phyloP scores from a whole-genome alignment of 1,140 invertebrate genomes.

The Megalopta genalis region DNA sequence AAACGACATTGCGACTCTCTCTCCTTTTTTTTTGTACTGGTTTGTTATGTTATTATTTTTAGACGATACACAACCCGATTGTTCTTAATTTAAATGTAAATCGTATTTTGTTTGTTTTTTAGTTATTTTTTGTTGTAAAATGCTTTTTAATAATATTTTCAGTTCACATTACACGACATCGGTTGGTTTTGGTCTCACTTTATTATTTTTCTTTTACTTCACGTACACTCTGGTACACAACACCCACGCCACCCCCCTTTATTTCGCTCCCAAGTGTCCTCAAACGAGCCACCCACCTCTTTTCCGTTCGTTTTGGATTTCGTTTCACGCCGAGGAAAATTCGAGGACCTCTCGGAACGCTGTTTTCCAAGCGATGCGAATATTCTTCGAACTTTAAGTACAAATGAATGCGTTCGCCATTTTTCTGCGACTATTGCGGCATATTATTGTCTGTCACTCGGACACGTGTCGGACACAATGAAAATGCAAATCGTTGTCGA shows the following conservation, averaged over 20 bases:
- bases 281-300: too few species aligned
- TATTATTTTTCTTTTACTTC: slow-evolving; percentile 51
- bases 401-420: too few species aligned
- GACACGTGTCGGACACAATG: background rate
- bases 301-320: background rate
- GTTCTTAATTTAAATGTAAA: slow-evolving; percentile 82
- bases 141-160: slow-evolving; percentile 82
- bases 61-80: slow-evolving; percentile 79
- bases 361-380: too few species aligned
- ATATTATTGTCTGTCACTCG: background rate
- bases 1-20: slow-evolving; percentile 56
- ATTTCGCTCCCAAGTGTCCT: background rate
- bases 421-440: too few species aligned
- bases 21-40: slow-evolving; percentile 78
- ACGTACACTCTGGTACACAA: slow-evolving; percentile 22
- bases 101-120: slow-evolving; percentile 81
- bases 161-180: slow-evolving; percentile 77
- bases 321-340: background rate
- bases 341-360: too few species aligned
- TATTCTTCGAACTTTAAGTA: too few species aligned
- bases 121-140: slow-evolving; percentile 81
- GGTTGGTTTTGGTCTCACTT: slow-evolving; percentile 74
- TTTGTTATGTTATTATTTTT: slow-evolving; percentile 80
- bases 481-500: background rate
- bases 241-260: background rate